Percentiles rank a stretch among this genome's conserved stretches.
These are phyloP conservation scores for Pyrrhosoma nymphula DNA, from an alignment of 2,888 invertebrate species.

Conservation along the genomic window DNA sequence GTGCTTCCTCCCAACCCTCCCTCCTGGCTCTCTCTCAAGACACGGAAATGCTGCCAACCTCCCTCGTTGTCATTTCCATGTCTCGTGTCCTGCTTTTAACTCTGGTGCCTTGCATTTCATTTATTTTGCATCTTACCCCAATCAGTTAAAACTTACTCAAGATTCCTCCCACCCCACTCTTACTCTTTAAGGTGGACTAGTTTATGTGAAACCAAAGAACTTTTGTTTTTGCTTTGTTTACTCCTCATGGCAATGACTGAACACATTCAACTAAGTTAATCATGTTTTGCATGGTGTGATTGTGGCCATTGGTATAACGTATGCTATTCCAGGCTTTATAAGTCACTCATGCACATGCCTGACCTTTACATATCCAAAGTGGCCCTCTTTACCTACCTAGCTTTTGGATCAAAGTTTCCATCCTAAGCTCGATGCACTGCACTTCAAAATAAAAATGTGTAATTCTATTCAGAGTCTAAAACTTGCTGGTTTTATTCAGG, in stretches of 20 bases:
- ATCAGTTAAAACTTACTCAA: slow-evolving; percentile 50
- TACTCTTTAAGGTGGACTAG: slow-evolving; percentile 41
- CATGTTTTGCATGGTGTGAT: slow-evolving; percentile 66
- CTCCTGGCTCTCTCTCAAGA: slow-evolving; percentile 32
- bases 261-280: slow-evolving; percentile 46
- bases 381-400: slow-evolving; percentile 52
- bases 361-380: slow-evolving; percentile 53
- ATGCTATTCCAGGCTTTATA: slow-evolving; percentile 55
- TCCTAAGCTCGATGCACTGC: slow-evolving; percentile 56
- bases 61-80: slow-evolving; percentile 60
- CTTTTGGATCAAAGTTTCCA: slow-evolving; percentile 51
- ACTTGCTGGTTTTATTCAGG: slow-evolving; percentile 47
- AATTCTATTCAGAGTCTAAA: slow-evolving; percentile 46
- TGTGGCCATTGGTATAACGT: slow-evolving; percentile 56
- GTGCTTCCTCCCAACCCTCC: slow-evolving; percentile 57
- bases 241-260: slow-evolving; percentile 55
- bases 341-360: slow-evolving; percentile 66
- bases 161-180: neutral
- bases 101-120: slow-evolving; percentile 63
- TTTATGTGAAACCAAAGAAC: slow-evolving; percentile 33
- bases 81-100: slow-evolving; percentile 63
- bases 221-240: slow-evolving; percentile 55
- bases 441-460: slow-evolving; percentile 54
- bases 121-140: slow-evolving; percentile 62
- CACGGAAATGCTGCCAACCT: slow-evolving; percentile 65